These are phyloP conservation scores for Gerris buenoi DNA, from an alignment of 1,140 invertebrate genomes.

Conservation along the genomic window DNA sequence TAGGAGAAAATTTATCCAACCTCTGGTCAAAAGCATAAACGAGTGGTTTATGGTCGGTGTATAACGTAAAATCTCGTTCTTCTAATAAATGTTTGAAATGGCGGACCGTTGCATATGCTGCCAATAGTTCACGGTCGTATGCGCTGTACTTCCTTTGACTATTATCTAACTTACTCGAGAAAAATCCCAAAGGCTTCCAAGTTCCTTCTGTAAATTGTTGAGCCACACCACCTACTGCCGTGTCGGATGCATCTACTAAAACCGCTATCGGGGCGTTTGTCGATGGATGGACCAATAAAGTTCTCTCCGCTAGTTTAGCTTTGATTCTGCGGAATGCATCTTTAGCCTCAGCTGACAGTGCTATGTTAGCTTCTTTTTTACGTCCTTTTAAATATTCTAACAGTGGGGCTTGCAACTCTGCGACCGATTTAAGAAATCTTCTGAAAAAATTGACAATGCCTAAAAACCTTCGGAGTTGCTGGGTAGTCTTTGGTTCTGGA, in stretches of 20 bases:
- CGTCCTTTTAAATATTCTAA: constrained; percentile 10
- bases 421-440: constrained; percentile 17
- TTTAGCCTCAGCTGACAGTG: constrained; percentile 14
- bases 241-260: neutral
- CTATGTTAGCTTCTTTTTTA: constrained; percentile 11
- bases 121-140: constrained; percentile 31
- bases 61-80: constrained; percentile 23
- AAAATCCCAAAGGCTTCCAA: constrained; percentile 4
- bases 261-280: neutral
- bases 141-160: constrained; percentile 12
- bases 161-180: neutral
- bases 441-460: constrained; percentile 27
- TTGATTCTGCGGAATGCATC: constrained; percentile 19
- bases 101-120: constrained; percentile 24
- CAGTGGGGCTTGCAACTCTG: constrained; percentile 14
- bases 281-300: neutral
- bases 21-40: constrained; percentile 21
- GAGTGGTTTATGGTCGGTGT: constrained; percentile 29
- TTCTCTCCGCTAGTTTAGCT: neutral
- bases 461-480: constrained; percentile 22
- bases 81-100: constrained; percentile 27
- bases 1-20: neutral
- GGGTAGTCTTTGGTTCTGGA: constrained; percentile 18
- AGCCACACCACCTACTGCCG: neutral
- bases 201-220: neutral